phyloP scores from a whole-genome alignment of 1,140 invertebrate species.

The Nasonia vitripennis region DNA sequence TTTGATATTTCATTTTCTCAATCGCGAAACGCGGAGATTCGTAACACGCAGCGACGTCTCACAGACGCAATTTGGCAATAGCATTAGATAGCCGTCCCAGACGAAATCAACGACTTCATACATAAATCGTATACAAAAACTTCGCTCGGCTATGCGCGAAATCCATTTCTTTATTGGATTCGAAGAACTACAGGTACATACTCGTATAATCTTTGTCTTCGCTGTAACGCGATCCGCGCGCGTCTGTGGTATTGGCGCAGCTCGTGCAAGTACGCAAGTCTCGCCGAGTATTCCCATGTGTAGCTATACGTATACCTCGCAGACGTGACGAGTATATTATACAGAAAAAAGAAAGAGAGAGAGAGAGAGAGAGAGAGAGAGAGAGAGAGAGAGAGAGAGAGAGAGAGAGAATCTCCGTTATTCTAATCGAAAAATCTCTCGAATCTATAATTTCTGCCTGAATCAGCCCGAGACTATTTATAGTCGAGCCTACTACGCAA shows the following conservation, averaged over 20 bases:
- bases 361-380: background rate
- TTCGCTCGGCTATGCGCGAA: background rate
- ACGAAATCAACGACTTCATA: background rate
- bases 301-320: background rate
- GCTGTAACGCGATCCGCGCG: constrained; percentile 19
- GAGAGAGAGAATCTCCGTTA: background rate
- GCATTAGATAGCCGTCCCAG: no score
- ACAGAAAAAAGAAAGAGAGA: background rate
- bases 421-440: background rate
- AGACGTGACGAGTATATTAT: no score
- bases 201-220: constrained; percentile 36
- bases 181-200: background rate
- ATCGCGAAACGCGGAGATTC: no score
- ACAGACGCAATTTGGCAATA: no score
- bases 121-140: background rate
- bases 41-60: no score
- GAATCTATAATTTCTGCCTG: background rate
- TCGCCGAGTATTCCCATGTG: constrained; percentile 18
- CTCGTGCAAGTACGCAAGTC: constrained; percentile 30
- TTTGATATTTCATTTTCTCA: no score
- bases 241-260: background rate
- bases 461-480: no score
- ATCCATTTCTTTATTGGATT: constrained; percentile 39
- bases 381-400: background rate
- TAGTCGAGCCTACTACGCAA: background rate